A percentile compares a stretch with the other conserved stretches of the same genome.
These are phyloP conservation scores for Corythoichthys intestinalis DNA, from an alignment of 2,113 vertebrate species.

Conservation along the genomic window DNA sequence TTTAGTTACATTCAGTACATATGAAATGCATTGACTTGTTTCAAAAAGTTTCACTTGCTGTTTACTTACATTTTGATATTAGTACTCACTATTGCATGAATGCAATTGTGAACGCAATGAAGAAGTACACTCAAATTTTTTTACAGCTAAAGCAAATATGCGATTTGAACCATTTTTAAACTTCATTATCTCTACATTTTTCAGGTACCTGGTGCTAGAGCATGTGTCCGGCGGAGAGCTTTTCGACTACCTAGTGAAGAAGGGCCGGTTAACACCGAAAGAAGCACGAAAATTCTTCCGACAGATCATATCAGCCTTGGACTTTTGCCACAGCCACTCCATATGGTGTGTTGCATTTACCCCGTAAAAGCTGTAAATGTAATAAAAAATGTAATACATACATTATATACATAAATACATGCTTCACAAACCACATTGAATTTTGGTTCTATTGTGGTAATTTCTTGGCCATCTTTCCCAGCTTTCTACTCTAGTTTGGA, in stretches of 20 bases:
- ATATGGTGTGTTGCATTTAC: conserved; percentile 81
- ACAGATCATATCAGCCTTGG: conserved; percentile 98
- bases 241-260: conserved; percentile 98
- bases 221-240: conserved; percentile 97
- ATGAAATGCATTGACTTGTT: too few relatives aligned
- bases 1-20: too few relatives aligned
- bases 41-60: too few relatives aligned
- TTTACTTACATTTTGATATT: too few relatives aligned
- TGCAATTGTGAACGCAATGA: too few relatives aligned
- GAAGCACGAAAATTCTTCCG: conserved; percentile 98
- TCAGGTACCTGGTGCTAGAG: conserved; percentile 96
- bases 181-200: background rate
- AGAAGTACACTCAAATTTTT: background rate
- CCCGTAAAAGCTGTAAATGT: background rate
- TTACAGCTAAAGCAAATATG: background rate
- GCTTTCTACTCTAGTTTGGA: too few relatives aligned
- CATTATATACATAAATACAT: background rate
- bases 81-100: background rate
- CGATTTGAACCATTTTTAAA: background rate
- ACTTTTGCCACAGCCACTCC: conserved; percentile 99
- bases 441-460: too few relatives aligned
- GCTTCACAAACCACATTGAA: too few relatives aligned
- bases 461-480: too few relatives aligned
- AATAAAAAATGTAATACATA: background rate
- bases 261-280: conserved; percentile 94